phyloP scores from a whole-genome alignment of 2,113 vertebrate genomes.

The Thomomys bottae region DNA sequence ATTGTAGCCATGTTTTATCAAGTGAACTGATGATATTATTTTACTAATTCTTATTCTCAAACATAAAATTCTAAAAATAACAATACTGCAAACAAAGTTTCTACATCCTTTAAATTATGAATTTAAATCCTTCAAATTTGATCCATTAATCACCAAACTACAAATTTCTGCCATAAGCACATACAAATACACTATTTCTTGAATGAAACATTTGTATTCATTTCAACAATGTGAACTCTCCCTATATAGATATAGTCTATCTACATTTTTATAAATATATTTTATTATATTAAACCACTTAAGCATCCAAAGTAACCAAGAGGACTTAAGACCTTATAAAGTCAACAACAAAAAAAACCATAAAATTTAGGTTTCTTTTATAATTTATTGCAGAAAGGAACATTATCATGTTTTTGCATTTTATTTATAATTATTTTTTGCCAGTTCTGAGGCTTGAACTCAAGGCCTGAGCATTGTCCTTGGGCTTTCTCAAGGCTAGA shows the following conservation, averaged over 20 bases:
- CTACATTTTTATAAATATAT: not conserved
- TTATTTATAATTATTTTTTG: too few relatives aligned
- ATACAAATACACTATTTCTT: too few relatives aligned
- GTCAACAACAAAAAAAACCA: not conserved
- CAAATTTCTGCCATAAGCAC: not conserved
- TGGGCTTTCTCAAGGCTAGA: too few relatives aligned
- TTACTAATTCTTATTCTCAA: constrained; percentile 21
- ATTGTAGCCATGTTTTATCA: constrained; percentile 20
- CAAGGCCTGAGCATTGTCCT: too few relatives aligned
- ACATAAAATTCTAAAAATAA: not conserved
- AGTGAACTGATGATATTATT: constrained; percentile 22
- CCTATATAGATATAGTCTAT: not conserved
- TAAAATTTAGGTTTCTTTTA: constrained; percentile 39
- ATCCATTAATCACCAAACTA: not conserved
- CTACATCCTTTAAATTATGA: not conserved
- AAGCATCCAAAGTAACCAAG: not conserved
- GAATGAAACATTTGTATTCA: constrained; percentile 7
- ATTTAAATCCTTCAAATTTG: constrained; percentile 26
- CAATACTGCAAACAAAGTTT: not conserved
- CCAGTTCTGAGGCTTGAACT: too few relatives aligned
- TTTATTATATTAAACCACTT: constrained; percentile 20
- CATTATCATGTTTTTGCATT: too few relatives aligned
- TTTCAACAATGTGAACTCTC: constrained; percentile 1
- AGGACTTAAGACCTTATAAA: constrained; percentile 39
- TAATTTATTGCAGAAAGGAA: too few relatives aligned